phyloP scores from a whole-genome alignment of 2,888 invertebrate species.

The Trissolcus japonicus region DNA sequence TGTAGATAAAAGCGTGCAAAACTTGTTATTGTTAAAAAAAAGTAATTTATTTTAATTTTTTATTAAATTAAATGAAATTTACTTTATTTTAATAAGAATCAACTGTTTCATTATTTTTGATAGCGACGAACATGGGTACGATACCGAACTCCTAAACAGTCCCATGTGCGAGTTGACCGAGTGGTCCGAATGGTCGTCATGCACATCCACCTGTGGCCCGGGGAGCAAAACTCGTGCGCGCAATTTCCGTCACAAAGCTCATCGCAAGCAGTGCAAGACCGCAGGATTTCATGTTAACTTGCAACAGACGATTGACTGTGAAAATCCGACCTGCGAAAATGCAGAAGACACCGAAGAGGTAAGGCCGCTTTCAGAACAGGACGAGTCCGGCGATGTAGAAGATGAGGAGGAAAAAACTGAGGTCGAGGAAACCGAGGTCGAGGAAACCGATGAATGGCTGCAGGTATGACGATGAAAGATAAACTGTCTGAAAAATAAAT shows the following conservation, averaged over 20 bases:
- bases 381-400: conserved; percentile 49
- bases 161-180: conserved; percentile 83
- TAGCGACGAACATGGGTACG: conserved; percentile 51
- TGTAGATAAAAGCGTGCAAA: no score
- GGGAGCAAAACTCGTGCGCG: conserved; percentile 88
- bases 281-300: conserved; percentile 60
- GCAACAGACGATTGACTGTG: conserved; percentile 68
- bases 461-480: conserved; percentile 43
- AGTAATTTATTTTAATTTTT: no score
- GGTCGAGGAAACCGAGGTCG: conserved; percentile 45
- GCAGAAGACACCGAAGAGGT: conserved; percentile 75
- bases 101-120: neutral
- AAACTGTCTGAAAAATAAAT: neutral
- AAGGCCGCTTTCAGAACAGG: conserved; percentile 66
- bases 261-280: conserved; percentile 66
- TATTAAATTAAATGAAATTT: no score
- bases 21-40: no score
- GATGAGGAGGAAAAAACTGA: conserved; percentile 52
- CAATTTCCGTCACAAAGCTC: conserved; percentile 79
- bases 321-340: conserved; percentile 64
- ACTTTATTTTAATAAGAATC: no score
- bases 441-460: conserved; percentile 52
- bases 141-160: conserved; percentile 58
- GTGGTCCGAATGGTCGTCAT: conserved; percentile 86
- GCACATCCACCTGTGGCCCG: conserved; percentile 91